These are phyloP conservation scores for Channa striata DNA, from an alignment of 2,797 vertebrate species.

Conservation along the genomic window DNA sequence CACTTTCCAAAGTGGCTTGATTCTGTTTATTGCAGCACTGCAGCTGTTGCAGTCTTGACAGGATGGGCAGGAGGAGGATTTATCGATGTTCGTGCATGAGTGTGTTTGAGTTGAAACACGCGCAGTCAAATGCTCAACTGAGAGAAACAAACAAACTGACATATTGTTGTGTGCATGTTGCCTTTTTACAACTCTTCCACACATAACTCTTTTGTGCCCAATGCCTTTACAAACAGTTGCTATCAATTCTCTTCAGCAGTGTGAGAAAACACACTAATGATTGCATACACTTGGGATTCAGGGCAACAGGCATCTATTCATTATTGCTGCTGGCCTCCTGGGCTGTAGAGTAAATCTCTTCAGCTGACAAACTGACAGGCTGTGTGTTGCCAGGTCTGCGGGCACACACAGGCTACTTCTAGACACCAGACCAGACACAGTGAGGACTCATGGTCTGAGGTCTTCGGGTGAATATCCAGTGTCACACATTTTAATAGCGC, in stretches of 20 bases:
- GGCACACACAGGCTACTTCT: constrained; percentile 39
- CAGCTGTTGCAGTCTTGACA: constrained; percentile 8
- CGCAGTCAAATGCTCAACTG: constrained; percentile 11
- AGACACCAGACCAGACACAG: constrained; percentile 31
- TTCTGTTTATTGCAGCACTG: constrained; percentile 27
- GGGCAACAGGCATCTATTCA: constrained; percentile 57
- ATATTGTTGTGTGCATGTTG: neutral
- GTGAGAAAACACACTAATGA: constrained; percentile 65
- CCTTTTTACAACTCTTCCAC: neutral
- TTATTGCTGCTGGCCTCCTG: constrained; percentile 55
- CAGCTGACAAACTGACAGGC: constrained; percentile 54
- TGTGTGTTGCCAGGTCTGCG: constrained; percentile 43
- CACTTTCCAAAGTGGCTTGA: neutral
- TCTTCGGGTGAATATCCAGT: constrained; percentile 26
- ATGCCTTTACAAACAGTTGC: constrained; percentile 56
- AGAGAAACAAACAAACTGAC: constrained; percentile 14
- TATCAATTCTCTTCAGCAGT: constrained; percentile 48
- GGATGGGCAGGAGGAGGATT: neutral
- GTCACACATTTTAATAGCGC: constrained; percentile 33
- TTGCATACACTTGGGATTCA: constrained; percentile 45
- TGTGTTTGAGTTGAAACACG: constrained; percentile 12
- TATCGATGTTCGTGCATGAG: neutral
- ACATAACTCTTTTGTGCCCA: constrained; percentile 3
- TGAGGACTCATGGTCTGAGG: constrained; percentile 17
- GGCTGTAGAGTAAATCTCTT: constrained; percentile 53